Evolutionary conservation across 2,797 vertebrate genomes (phyloP).

Genomic region (Cirrhinus mrigala): DNA sequence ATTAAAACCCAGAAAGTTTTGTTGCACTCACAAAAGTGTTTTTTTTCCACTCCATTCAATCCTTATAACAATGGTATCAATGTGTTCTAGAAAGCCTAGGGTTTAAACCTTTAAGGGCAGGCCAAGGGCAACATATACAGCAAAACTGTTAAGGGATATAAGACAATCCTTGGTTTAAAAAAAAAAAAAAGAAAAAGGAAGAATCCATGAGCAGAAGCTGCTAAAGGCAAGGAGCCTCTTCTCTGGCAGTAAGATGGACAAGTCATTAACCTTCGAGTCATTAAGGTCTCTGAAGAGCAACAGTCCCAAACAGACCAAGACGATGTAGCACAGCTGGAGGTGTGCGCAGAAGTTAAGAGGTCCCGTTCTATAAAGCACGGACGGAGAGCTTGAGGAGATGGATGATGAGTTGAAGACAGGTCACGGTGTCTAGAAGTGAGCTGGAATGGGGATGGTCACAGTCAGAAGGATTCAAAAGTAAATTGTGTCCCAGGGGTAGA

Average conservation of each 20-base stretch:
- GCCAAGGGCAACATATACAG: background rate
- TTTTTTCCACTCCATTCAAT: background rate
- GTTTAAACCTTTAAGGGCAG: constrained; percentile 8
- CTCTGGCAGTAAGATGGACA: constrained; percentile 21
- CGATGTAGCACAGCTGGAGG: constrained; percentile 10
- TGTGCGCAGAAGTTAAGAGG: constrained; percentile 8
- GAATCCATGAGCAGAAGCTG: background rate
- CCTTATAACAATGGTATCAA: background rate
- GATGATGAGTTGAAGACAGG: constrained; percentile 29
- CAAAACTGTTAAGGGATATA: background rate
- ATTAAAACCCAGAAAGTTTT: background rate
- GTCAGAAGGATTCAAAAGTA: background rate
- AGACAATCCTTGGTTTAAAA: background rate
- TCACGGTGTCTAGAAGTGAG: background rate
- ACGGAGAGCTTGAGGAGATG: constrained; percentile 3
- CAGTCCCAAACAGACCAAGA: constrained; percentile 5
- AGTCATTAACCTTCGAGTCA: constrained; percentile 39
- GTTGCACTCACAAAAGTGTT: background rate
- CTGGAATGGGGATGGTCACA: background rate
- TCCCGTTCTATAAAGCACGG: background rate
- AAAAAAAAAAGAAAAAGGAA: background rate
- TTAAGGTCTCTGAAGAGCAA: constrained; percentile 22
- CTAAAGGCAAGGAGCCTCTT: background rate
- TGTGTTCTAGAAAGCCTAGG: background rate
- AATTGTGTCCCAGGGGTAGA: background rate